phyloP scores from a whole-genome alignment of 64 coral and sea anemone species.

The Astreopora myriophthalma region DNA sequence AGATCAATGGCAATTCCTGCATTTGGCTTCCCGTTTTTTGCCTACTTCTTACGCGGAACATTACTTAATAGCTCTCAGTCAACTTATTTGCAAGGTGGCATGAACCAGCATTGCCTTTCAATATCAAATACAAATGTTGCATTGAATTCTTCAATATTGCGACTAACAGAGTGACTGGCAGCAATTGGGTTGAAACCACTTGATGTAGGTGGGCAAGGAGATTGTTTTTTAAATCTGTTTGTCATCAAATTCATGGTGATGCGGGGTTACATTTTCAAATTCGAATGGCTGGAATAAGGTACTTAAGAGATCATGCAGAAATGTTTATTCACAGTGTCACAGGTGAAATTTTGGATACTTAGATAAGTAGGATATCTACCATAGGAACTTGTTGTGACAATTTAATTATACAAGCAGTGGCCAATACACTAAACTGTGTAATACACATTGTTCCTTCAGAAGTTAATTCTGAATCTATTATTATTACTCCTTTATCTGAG shows the following conservation, averaged over 20 bases:
- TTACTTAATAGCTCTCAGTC: background rate
- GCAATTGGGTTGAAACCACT: background rate
- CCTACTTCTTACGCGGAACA: no score
- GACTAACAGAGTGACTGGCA: background rate
- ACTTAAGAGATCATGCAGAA: conserved; percentile 20
- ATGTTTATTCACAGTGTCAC: background rate
- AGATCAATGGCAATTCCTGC: no score
- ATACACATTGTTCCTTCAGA: background rate
- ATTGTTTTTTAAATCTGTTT: background rate
- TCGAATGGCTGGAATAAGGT: background rate
- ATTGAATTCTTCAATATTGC: background rate
- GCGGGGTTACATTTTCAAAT: background rate
- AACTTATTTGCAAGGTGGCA: background rate
- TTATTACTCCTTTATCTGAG: background rate
- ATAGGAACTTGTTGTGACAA: conserved; percentile 7
- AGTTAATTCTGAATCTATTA: background rate
- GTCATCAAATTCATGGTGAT: conserved; percentile 32
- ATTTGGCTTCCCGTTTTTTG: no score
- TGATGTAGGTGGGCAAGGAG: background rate
- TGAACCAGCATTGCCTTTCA: background rate
- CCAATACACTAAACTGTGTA: background rate
- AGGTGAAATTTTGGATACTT: background rate
- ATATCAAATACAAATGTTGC: background rate
- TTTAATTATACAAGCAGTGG: background rate
- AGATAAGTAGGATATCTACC: background rate